Evolutionary conservation across 2,888 invertebrate genomes (phyloP).

Genomic region (Ernsta delagoae): DNA sequence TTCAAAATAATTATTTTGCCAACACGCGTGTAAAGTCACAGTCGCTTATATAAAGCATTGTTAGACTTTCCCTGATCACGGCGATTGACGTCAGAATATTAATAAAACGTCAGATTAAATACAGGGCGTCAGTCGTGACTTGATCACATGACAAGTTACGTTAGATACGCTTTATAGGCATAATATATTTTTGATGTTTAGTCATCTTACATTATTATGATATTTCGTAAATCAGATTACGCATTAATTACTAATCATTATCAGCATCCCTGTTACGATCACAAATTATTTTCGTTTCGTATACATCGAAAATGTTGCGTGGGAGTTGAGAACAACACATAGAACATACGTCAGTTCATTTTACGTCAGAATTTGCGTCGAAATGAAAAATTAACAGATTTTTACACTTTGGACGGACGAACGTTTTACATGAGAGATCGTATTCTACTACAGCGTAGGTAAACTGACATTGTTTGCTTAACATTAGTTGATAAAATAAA

Average conservation of each 20-base stretch:
- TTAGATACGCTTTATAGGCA: too few relatives aligned
- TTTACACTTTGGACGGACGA: conserved; percentile 4
- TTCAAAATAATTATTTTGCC: too few relatives aligned
- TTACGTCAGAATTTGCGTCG: conserved; percentile 17
- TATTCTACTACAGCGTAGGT: conserved; percentile 4
- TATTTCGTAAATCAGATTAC: too few relatives aligned
- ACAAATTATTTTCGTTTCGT: background rate
- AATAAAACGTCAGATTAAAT: too few relatives aligned
- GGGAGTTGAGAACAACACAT: conserved; percentile 18
- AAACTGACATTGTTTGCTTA: conserved; percentile 5
- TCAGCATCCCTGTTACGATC: background rate
- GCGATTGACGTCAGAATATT: too few relatives aligned
- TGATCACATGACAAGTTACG: too few relatives aligned
- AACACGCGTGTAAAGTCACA: too few relatives aligned
- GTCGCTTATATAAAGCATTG: too few relatives aligned
- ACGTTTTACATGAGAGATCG: conserved; percentile 11
- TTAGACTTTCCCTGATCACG: too few relatives aligned
- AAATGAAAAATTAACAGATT: conserved; percentile 7
- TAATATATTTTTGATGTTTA: too few relatives aligned
- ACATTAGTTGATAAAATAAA: background rate
- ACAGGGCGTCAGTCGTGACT: too few relatives aligned
- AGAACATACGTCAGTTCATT: conserved; percentile 11
- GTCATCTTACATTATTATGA: too few relatives aligned
- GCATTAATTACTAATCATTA: background rate
- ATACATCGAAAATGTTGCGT: conserved; percentile 18